Base-by-base conservation (phyloP, 2,888 invertebrate genomes). In the Dyspetes luteomarginatus region DNA sequence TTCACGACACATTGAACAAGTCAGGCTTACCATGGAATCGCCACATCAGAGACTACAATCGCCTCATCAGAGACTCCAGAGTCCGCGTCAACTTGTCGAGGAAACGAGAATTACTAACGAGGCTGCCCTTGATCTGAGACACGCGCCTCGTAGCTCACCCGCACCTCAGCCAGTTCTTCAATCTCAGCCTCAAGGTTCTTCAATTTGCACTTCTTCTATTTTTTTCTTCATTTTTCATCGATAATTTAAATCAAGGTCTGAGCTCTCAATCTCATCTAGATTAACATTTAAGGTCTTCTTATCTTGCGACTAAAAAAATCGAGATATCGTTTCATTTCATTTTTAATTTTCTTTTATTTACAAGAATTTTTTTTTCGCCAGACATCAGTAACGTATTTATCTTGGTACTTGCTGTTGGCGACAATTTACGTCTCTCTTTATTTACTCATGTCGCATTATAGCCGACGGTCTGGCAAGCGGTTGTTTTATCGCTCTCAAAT, bases 11-110 rank as follows among this genome's bases (percentile, higher is more conserved):
- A 82, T 89, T 45, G 91, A 91, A 67, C 91, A 91, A 81, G 85
- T 89, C 1, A 87, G 90, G 78, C 85, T 90, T 12, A 89, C 89
- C 4, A 90, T 91, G 90, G 91, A 91, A 85, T 91, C 91, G 30
- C 90, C 90, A 4, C 90, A 90, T 85, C 90, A 90, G 81, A 88
- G 89, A 82, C 83, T 90, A 67, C 90, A 90, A 71, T 90, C 90
- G 30, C 91, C 91, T 22, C 90, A 91, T 84, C 90, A 90, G 78
- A 88, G 90, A 83, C 85, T 91, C 64, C 91, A 91, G 73, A 90
- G 90, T 72, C 91, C 91, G 4, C 85, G 90, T 30, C 90, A 90
- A 65, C 84, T 86, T n/a, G 84, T 88, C 30, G 90, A 90, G 41
- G 90, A 91, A 58, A 65, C 85, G 62, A 86, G 87, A 84, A 85